Base-by-base conservation (phyloP, 1,140 invertebrate species). In the Proctacanthus coquilletti region DNA sequence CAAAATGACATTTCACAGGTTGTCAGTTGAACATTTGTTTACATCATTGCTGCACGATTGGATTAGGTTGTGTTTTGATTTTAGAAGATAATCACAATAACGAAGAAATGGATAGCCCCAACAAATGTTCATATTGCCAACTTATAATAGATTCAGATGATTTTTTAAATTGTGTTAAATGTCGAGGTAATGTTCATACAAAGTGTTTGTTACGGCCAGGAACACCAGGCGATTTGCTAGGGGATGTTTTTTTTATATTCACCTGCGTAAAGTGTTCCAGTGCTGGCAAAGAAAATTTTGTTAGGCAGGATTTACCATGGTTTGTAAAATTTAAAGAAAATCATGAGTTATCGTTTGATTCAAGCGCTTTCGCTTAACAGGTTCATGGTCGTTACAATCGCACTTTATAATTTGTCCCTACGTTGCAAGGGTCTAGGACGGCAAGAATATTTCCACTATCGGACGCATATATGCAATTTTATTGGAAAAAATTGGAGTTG, bases 161-260 rank as follows among this genome's bases (percentile, higher is more conserved):
- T 30, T 56, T 45, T 40, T 37, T 70, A 30, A 46, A 53, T n/a
- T 76, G 74, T 46, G 49, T 53, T 14, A 48, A 52, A 29, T 81
- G 77, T 47, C 47, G 55, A 1, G 45, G 46, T 43, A 65, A 64
- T 43, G 68, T 80, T 20, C 78, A 81, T 49, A 50, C 75, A 11
- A 56, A 56, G 13, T 82, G 79, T 50, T 54, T 80, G 20, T 63
- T 63, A 41, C 57, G 69, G 21, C 66, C 66, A 9, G 69, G 71
- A 14, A 68, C 73, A 5, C 79, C 79, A 0, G 75, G 72, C 1
- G 68, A 74, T 37, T 63, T 85, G 13, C 49, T 71, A 2, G 77
- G 79, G 17, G 83, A 86, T 65, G 69, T 80, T 8, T 84, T 85
- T 53, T 87, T 81, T 41, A 65, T 71, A 23, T 76, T 81, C 27